A percentile compares a stretch with the other conserved stretches of the same genome.
phyloP scores from a whole-genome alignment of 35 echinoderm and acorn worm genomes.

The Lytechinus variegatus region DNA sequence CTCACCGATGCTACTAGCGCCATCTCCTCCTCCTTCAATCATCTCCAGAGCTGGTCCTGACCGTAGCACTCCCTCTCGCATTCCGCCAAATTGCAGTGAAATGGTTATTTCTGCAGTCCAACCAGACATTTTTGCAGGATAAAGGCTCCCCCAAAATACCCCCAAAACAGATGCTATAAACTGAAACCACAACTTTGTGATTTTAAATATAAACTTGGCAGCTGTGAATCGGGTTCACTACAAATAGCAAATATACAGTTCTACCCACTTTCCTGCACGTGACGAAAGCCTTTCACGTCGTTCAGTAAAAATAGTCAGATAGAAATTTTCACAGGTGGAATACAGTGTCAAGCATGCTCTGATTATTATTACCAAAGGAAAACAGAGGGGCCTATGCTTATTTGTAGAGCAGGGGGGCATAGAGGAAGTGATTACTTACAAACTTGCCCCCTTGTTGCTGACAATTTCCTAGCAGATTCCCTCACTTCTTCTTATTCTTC shows the following conservation, averaged over 20 bases:
- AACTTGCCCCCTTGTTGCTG: constrained; percentile 47
- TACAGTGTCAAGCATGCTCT: not conserved
- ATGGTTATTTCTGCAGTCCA: constrained; percentile 49
- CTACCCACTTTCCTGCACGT: constrained; percentile 13
- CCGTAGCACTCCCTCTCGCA: constrained; percentile 38
- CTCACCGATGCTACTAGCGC: not conserved
- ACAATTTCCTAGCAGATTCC: constrained; percentile 35
- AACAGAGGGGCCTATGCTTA: not conserved
- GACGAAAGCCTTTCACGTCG: not conserved
- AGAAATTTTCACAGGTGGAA: not conserved
- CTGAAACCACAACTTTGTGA: not conserved
- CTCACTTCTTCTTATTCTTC: constrained; percentile 1
- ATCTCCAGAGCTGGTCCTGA: constrained; percentile 23
- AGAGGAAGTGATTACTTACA: constrained; percentile 55
- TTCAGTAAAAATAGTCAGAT: not conserved
- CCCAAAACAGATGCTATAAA: not conserved
- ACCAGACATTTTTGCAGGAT: constrained; percentile 36
- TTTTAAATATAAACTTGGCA: constrained; percentile 21
- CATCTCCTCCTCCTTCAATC: constrained; percentile 14
- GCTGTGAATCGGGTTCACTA: not conserved
- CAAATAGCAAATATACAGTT: not conserved
- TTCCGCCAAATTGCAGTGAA: constrained; percentile 29
- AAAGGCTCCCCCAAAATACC: not conserved
- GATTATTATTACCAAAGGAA: not conserved
- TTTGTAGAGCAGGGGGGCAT: not conserved